Conservation (phyloP, 2,888 invertebrate species). For the Eristalis intricaria region DNA sequence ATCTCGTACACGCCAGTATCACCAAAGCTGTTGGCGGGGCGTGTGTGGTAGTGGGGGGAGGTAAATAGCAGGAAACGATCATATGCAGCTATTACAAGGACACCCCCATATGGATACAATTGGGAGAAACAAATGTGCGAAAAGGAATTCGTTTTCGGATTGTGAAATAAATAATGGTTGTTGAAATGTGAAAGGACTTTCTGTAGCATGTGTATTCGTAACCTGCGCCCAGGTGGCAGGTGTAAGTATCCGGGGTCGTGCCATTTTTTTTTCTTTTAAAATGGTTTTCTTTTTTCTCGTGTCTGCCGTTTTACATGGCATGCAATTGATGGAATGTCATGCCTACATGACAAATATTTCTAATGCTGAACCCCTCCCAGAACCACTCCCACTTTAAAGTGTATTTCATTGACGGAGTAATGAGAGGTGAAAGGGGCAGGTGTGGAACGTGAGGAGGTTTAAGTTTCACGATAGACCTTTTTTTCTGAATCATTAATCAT, state of each 20-base stretch:
- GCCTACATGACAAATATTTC: slow-evolving; percentile 40
- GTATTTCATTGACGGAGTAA: too few species aligned
- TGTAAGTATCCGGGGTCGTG: background rate
- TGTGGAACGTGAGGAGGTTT: background rate
- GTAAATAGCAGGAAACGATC: background rate
- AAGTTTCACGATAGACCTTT: background rate
- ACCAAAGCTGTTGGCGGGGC: background rate
- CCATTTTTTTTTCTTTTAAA: background rate
- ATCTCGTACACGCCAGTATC: slow-evolving; percentile 29
- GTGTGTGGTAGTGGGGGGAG: background rate
- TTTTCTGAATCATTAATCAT: background rate
- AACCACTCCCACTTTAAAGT: too few species aligned
- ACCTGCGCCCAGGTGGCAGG: slow-evolving; percentile 55
- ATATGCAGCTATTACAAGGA: slow-evolving; percentile 22
- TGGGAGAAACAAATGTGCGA: slow-evolving; percentile 37
- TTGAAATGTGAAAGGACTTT: slow-evolving; percentile 31
- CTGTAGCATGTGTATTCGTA: slow-evolving; percentile 19
- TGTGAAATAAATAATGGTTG: slow-evolving; percentile 58
- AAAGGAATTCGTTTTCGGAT: slow-evolving; percentile 47
- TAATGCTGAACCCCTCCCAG: background rate
- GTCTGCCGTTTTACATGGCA: slow-evolving; percentile 17
- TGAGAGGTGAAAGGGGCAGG: too few species aligned
- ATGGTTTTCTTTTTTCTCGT: background rate
- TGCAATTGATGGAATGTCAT: slow-evolving; percentile 55
- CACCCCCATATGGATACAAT: slow-evolving; percentile 16